These are phyloP conservation scores for Calephelis nemesis DNA, from an alignment of 1,140 invertebrate genomes.

Conservation along the genomic window DNA sequence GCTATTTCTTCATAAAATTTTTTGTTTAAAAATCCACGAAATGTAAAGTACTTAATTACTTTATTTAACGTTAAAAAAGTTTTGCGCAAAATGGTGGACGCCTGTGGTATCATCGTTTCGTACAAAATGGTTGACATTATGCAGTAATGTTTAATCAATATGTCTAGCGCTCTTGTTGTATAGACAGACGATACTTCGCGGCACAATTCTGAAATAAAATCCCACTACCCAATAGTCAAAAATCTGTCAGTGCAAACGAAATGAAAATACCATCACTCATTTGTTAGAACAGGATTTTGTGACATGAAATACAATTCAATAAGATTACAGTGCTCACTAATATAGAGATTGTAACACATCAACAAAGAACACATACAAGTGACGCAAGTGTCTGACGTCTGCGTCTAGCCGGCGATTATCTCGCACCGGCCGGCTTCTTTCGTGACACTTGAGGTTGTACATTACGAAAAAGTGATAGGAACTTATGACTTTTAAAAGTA, in stretches of 20 bases:
- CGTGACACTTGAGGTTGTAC: slow-evolving; percentile 14
- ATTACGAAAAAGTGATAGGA: no score
- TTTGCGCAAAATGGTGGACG: slow-evolving; percentile 60
- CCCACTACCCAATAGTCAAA: no score
- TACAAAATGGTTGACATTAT: slow-evolving; percentile 72
- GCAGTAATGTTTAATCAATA: slow-evolving; percentile 68
- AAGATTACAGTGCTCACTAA: neutral
- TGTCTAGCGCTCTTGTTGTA: slow-evolving; percentile 36
- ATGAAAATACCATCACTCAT: no score
- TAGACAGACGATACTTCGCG: slow-evolving; percentile 10
- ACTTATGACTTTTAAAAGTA: no score
- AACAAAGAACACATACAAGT: neutral
- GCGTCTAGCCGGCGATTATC: slow-evolving; percentile 9
- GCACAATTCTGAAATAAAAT: slow-evolving; percentile 6
- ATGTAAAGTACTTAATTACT: neutral
- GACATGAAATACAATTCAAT: neutral
- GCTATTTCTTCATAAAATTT: neutral
- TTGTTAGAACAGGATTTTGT: no score
- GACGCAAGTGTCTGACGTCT: neutral
- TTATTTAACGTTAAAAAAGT: neutral
- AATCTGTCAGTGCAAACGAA: no score
- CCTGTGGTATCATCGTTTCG: slow-evolving; percentile 44
- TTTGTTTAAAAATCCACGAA: neutral
- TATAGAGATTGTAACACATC: neutral
- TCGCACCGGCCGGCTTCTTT: slow-evolving; percentile 18